These are phyloP conservation scores for Nettapus auritus DNA, from an alignment of 2,113 vertebrate genomes.

Conservation along the genomic window DNA sequence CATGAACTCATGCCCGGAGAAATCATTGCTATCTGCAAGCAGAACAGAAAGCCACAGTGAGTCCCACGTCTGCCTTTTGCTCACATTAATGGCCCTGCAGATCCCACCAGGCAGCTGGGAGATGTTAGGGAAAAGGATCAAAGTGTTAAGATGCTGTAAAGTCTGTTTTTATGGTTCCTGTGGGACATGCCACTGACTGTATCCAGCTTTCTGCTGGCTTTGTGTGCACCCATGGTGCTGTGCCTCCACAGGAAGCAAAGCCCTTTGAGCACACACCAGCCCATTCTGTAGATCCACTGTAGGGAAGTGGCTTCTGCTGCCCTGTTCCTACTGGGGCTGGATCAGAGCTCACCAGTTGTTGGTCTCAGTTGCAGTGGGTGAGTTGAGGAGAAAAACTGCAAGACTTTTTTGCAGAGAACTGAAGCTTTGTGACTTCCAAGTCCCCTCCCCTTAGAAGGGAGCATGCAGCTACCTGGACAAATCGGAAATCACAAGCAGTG, in stretches of 20 bases:
- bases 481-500: background rate
- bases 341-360: background rate
- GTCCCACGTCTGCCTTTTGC: background rate
- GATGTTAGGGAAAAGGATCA: background rate
- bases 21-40: slow-evolving; percentile 94
- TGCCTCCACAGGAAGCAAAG: background rate
- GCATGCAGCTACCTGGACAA: background rate
- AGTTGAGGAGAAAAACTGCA: background rate
- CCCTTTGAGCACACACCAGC: background rate
- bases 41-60: background rate
- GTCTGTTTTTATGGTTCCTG: background rate
- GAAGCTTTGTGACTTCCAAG: background rate
- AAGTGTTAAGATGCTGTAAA: background rate
- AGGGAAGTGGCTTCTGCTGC: background rate
- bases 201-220: background rate
- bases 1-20: slow-evolving; percentile 94
- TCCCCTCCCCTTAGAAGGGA: background rate
- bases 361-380: background rate
- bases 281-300: background rate
- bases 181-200: background rate
- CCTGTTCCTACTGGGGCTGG: background rate
- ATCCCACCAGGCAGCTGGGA: background rate
- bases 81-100: background rate
- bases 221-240: background rate
- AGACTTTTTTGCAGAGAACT: background rate